Base-by-base conservation (phyloP, 1,140 invertebrate species). In the Heliconius himera region DNA sequence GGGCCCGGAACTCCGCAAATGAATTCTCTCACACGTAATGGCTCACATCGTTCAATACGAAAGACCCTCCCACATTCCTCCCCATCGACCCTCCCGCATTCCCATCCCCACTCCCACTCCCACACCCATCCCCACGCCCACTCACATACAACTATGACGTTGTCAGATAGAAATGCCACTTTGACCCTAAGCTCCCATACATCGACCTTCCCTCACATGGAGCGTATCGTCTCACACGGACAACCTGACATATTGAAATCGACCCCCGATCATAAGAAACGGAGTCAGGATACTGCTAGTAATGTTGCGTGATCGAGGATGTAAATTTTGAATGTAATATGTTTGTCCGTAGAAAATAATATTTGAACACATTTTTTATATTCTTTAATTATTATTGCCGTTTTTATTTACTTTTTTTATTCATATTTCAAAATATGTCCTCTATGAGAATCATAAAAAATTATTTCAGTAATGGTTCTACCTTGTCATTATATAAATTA, bases 181-280 rank as follows among this genome's bases (percentile, higher is more conserved):
- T 82, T 94, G 0, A 94, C 92, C 0, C 88, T 93, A 11, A 91
- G 90, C 79, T 93, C 92, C 0, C 95, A 95, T 77, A 94, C 94
- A 26, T 95, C 92, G 0, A 93, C 94, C 36, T 94, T 95, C 83
- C 89, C 84, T 80, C 88, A 83, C 82, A 54, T 85, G 22, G 87
- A 92, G 0, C 87, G 95, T 36, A 93, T 92, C n/a, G 88, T 94
- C 6, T 93, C 94, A 0, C 93, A 95, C 78, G 94, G 95, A 49
- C 97, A 98, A 92, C 97, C 97, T 5, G 97, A 98, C 87, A 97
- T 98, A 87, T 93, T 98, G 26, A 98, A 98, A 87, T 97, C 97
- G 38, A 98, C 97, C 9, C 97, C 97, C 1, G 97, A 98, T 89
- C 97, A 98, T 90, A 96, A 96, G 89, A 95, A 96, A 76, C 84